phyloP scores from a whole-genome alignment of 2,888 invertebrate genomes.

The Trissolcus brochymenae region DNA sequence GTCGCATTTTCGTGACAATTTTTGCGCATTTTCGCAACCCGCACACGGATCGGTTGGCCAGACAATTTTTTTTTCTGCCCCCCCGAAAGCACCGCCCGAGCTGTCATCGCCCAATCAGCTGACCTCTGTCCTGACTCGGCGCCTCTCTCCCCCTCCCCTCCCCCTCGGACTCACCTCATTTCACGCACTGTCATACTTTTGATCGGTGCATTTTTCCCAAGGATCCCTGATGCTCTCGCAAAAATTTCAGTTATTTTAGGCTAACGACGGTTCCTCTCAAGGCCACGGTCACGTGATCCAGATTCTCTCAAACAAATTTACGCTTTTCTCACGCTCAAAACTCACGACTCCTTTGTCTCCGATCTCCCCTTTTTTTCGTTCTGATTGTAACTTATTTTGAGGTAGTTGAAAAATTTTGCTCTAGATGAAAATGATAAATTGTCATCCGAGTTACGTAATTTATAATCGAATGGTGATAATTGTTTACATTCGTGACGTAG shows the following conservation, averaged over 20 bases:
- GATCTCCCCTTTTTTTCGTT: too few relatives aligned
- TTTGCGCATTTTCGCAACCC: slow-evolving; percentile 60
- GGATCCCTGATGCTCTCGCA: neutral
- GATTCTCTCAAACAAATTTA: neutral
- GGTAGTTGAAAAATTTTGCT: too few relatives aligned
- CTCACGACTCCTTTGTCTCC: too few relatives aligned
- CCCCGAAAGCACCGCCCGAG: slow-evolving; percentile 14
- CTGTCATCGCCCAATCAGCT: slow-evolving; percentile 63
- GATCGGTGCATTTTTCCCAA: neutral
- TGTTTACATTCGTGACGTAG: too few relatives aligned
- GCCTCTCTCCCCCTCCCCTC: slow-evolving; percentile 52
- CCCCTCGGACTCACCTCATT: slow-evolving; percentile 47
- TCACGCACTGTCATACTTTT: slow-evolving; percentile 42
- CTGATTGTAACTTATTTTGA: too few relatives aligned
- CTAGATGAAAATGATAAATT: too few relatives aligned
- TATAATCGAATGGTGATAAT: neutral
- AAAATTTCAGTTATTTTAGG: neutral
- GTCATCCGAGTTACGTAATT: too few relatives aligned
- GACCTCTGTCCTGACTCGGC: slow-evolving; percentile 58
- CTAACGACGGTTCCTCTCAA: too few relatives aligned
- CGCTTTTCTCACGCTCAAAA: too few relatives aligned
- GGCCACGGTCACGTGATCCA: too few relatives aligned
- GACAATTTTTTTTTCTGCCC: neutral
- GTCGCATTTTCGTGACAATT: slow-evolving; percentile 64
- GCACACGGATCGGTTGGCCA: neutral